Percentiles rank a stretch among this genome's conserved stretches.
Evolutionary conservation across 2,113 vertebrate species (phyloP).

Genomic region (Chionis minor): DNA sequence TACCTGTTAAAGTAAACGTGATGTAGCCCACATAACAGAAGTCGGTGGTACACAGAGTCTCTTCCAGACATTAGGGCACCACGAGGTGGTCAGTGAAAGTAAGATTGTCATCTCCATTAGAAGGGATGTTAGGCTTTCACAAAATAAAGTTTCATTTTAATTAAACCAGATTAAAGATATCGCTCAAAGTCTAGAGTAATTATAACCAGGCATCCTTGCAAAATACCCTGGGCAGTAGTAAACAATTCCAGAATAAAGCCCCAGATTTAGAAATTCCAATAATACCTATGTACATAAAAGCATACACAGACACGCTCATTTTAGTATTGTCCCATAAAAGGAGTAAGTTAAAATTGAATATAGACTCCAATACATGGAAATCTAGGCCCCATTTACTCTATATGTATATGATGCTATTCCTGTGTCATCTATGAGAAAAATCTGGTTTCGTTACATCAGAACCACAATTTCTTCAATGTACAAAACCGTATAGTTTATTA

Average conservation of each 20-base stretch:
- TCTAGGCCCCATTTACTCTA: neutral
- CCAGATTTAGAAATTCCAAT: constrained; percentile 52
- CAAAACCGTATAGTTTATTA: constrained; percentile 74
- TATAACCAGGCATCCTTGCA: constrained; percentile 39
- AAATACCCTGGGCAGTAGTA: constrained; percentile 36
- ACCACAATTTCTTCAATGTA: constrained; percentile 48
- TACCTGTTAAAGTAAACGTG: neutral
- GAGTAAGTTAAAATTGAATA: constrained; percentile 19
- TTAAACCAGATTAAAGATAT: constrained; percentile 66
- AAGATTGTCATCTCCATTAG: constrained; percentile 57
- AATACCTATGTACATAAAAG: neutral
- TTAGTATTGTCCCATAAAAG: constrained; percentile 28
- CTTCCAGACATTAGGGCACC: constrained; percentile 69
- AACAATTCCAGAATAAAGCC: constrained; percentile 53
- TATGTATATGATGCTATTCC: neutral
- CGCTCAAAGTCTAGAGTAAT: constrained; percentile 34
- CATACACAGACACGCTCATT: neutral
- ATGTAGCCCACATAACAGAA: constrained; percentile 52
- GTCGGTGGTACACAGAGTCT: constrained; percentile 24
- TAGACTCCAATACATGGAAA: neutral
- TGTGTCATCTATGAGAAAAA: constrained; percentile 42
- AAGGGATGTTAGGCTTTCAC: constrained; percentile 52
- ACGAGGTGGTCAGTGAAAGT: constrained; percentile 48
- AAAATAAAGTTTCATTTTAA: constrained; percentile 64
- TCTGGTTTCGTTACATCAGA: constrained; percentile 30